Evolutionary conservation across 2,888 invertebrate genomes (phyloP), one percentile per base, ranked within the genome.

Genomic region (Aspidiotus destructor): DNA sequence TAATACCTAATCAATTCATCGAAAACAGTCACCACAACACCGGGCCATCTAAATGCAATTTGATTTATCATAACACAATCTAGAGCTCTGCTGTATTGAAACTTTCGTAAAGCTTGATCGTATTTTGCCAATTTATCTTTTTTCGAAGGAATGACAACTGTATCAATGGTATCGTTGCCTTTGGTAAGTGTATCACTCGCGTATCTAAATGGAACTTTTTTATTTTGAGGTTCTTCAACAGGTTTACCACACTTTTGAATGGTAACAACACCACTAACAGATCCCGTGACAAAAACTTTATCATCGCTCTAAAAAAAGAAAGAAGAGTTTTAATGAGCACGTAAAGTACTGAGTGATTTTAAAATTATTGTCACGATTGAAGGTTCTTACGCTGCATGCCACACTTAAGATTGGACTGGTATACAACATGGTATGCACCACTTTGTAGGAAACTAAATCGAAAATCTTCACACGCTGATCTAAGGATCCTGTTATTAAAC

Each of bases 401-500:
- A 97, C 80, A 77, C 92, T 92, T 44, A 97, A 81, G 58, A 99
- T 84, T 13, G 94, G 87, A 78, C 94, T 92, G 0, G 96, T 90
- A 77, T 90, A 95, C 76, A 90, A 88, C 69, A 96, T 81, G 10
- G 90, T 91, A 75, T 96, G 92, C 1, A 95, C 88, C 5, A 87
- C 85, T 80, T 90, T 87, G 77, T 91, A 96, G 2, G 87, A 87
- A 42, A 86, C 83, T 42, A 91, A 82, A 76, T 96, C 95, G 78
- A 92, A 94, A 72, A 97, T 84, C 79, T 95, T 96, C 0, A 96
- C 88, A 79, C 94, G 93, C 72, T 92, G 85, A 77, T 99, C 98
- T 69, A 98, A 80, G 5, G 94, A 92, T 1, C 89, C 92, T 0
- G 96, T 94, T 73, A 97, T 78, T 17, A 98, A 81, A 74, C 92